phyloP scores from a whole-genome alignment of 2,113 vertebrate species.

The Podarcis muralis region DNA sequence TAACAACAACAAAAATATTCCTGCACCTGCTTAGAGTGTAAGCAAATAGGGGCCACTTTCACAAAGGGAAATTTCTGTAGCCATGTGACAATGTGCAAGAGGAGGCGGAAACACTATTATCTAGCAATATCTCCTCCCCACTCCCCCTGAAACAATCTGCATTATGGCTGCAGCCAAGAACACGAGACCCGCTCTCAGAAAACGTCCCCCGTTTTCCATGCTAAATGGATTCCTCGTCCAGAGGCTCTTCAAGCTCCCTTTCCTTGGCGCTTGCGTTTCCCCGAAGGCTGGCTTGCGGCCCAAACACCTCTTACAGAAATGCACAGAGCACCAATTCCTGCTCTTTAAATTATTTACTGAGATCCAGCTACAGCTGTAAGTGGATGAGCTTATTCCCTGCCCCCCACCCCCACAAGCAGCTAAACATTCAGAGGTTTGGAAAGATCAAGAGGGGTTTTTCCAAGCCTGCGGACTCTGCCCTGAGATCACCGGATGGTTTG shows the following conservation, averaged over 20 bases:
- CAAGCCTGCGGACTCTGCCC: too few species aligned
- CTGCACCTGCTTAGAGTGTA: too few species aligned
- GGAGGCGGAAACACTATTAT: too few species aligned
- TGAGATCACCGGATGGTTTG: too few species aligned
- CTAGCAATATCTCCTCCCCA: neutral
- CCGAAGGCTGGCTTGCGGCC: neutral
- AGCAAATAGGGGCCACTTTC: neutral
- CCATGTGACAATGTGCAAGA: neutral
- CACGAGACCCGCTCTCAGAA: neutral
- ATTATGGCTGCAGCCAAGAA: accelerated
- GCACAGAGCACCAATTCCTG: neutral
- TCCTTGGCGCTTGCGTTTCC: neutral
- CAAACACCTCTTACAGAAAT: neutral
- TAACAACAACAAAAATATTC: too few species aligned
- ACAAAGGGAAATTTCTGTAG: neutral
- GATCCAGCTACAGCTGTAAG: constrained; percentile 1
- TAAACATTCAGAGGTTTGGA: neutral
- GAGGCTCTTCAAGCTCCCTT: neutral
- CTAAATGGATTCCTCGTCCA: neutral
- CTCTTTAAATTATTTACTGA: constrained; percentile 11
- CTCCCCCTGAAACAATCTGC: neutral
- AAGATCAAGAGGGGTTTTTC: neutral
- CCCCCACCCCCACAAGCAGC: neutral
- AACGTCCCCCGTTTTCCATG: neutral
- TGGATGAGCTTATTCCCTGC: neutral